Conservation (phyloP, 2,797 vertebrate genomes). For the Hozukius guyotensis region DNA sequence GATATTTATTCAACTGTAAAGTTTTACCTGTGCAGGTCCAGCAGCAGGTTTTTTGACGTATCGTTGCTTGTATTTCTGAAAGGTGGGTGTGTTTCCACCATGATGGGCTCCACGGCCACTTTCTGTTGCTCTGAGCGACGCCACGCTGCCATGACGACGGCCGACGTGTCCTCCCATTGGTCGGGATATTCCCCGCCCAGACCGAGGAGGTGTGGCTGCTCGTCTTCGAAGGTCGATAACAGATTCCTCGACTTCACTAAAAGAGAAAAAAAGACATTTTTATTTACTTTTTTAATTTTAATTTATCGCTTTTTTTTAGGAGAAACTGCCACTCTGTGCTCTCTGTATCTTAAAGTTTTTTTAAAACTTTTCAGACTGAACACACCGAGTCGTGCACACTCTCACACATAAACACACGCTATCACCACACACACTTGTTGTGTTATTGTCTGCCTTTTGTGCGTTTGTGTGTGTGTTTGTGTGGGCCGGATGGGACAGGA, state of each 20-base stretch:
- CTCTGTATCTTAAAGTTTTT: background rate
- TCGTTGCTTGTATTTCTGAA: slow-evolving; percentile 81
- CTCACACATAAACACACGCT: background rate
- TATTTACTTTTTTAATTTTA: background rate
- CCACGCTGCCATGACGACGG: slow-evolving; percentile 84
- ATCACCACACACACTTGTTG: background rate
- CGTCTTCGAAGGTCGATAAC: slow-evolving; percentile 89
- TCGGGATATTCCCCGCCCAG: slow-evolving; percentile 86
- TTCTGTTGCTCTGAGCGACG: slow-evolving; percentile 79
- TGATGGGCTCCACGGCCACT: slow-evolving; percentile 62
- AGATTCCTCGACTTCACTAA: slow-evolving; percentile 94
- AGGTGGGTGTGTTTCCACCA: slow-evolving; percentile 77
- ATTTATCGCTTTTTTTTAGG: background rate
- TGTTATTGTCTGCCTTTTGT: background rate
- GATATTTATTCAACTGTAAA: background rate
- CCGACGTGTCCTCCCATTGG: slow-evolving; percentile 83
- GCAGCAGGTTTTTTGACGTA: slow-evolving; percentile 87
- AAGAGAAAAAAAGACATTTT: background rate
- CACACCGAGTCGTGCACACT: background rate
- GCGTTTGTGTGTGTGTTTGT: background rate
- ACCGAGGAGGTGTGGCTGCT: slow-evolving; percentile 83
- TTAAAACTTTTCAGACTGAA: background rate
- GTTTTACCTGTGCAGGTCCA: slow-evolving; percentile 90
- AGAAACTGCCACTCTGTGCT: background rate
- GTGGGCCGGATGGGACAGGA: slow-evolving; percentile 25